Evolutionary conservation across 2,888 invertebrate genomes (phyloP).

Genomic region (Zeuzera pyrina): DNA sequence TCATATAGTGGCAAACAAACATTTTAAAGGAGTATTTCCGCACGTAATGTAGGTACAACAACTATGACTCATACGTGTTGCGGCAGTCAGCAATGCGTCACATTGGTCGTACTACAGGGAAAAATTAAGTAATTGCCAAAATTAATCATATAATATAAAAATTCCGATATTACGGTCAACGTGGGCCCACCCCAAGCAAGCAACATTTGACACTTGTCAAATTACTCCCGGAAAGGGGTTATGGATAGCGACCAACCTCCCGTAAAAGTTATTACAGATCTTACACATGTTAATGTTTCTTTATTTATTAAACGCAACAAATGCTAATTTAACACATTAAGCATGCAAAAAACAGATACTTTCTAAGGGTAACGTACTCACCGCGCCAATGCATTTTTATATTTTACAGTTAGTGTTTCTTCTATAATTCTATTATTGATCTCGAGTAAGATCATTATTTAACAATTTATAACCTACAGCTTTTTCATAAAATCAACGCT

Average conservation of each 20-base stretch:
- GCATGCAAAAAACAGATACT: constrained; percentile 57
- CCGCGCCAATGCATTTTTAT: constrained; percentile 97
- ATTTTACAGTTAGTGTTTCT: constrained; percentile 96
- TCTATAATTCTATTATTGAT: constrained; percentile 99
- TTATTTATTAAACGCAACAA: constrained; percentile 16
- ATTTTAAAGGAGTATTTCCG: constrained; percentile 56
- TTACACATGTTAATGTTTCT: constrained; percentile 16
- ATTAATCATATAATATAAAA: constrained; percentile 17
- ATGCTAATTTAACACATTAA: constrained; percentile 29
- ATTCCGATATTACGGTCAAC: constrained; percentile 40
- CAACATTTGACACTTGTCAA: constrained; percentile 65
- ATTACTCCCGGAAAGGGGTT: constrained; percentile 53
- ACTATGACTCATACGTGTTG: constrained; percentile 57
- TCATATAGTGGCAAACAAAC: constrained; percentile 22
- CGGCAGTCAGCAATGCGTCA: constrained; percentile 59
- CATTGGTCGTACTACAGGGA: constrained; percentile 31
- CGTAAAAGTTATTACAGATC: constrained; percentile 20
- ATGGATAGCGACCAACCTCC: constrained; percentile 36
- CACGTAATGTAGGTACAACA: constrained; percentile 52
- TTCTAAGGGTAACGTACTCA: constrained; percentile 79
- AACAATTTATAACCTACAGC: constrained; percentile 70
- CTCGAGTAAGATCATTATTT: constrained; percentile 95
- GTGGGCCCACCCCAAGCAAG: constrained; percentile 70
- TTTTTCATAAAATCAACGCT: constrained; percentile 69
- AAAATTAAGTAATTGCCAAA: constrained; percentile 15